These are phyloP conservation scores for Micoletzkya japonica DNA, from an alignment of 2,888 invertebrate genomes.

Conservation along the genomic window DNA sequence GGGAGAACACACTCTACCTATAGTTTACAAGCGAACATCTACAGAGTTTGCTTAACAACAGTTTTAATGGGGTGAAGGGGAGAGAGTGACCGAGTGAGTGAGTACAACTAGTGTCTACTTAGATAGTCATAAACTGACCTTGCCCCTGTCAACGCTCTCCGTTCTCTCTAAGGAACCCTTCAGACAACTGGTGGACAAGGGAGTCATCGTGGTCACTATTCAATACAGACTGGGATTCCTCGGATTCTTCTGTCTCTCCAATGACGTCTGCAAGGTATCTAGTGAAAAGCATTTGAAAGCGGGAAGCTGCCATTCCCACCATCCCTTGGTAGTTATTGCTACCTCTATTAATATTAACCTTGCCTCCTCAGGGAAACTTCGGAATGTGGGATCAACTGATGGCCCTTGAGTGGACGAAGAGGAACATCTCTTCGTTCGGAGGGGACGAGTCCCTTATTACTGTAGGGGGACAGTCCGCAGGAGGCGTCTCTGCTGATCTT, in stretches of 20 bases:
- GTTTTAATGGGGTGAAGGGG: no score
- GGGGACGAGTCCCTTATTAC: slow-evolving; percentile 37
- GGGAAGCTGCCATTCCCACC: not conserved
- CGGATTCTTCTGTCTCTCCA: slow-evolving; percentile 56
- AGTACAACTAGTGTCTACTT: no score
- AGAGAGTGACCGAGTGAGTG: no score
- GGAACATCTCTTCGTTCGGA: slow-evolving; percentile 52
- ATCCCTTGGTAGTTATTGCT: not conserved
- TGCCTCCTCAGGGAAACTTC: slow-evolving; percentile 37
- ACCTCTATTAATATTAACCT: not conserved
- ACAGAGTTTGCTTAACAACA: no score
- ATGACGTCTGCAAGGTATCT: slow-evolving; percentile 44
- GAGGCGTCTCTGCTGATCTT: slow-evolving; percentile 54
- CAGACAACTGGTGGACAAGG: slow-evolving; percentile 51
- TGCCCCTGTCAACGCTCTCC: no score
- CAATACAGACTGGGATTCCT: slow-evolving; percentile 59
- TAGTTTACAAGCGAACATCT: no score
- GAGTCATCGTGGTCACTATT: slow-evolving; percentile 57
- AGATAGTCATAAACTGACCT: no score
- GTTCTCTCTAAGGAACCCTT: slow-evolving; percentile 4
- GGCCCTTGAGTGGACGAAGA: slow-evolving; percentile 52
- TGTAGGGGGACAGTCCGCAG: slow-evolving; percentile 55
- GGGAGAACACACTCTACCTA: no score
- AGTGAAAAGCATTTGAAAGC: not conserved
- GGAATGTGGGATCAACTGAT: slow-evolving; percentile 46